Conservation (phyloP, 2,888 invertebrate species). For the Thecocarcelia acutangulata region DNA sequence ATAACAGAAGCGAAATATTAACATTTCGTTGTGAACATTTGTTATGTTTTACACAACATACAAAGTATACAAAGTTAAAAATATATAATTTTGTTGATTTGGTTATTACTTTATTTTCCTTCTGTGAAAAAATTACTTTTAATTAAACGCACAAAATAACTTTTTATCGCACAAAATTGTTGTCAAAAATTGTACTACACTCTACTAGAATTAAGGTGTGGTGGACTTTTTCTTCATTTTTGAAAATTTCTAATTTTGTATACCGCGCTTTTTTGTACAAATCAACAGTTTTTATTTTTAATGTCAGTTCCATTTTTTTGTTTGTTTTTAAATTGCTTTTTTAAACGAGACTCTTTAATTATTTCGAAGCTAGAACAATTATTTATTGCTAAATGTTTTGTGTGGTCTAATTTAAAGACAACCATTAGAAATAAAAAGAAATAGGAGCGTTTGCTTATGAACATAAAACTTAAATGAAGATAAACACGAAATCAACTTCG, state of each 20-base stretch:
- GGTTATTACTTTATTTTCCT: not conserved
- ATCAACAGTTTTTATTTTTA: slow-evolving; percentile 31
- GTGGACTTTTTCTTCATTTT: not conserved
- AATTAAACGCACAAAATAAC: slow-evolving; percentile 38
- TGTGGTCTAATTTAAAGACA: slow-evolving; percentile 3
- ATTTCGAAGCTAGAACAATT: slow-evolving; percentile 16
- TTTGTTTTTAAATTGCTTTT: not conserved
- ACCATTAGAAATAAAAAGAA: not conserved
- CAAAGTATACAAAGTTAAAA: not conserved
- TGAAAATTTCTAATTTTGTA: not conserved
- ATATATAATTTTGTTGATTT: not conserved
- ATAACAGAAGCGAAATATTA: not conserved
- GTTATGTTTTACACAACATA: not conserved
- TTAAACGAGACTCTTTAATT: slow-evolving; percentile 28
- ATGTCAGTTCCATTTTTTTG: slow-evolving; percentile 5
- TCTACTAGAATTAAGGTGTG: slow-evolving; percentile 25
- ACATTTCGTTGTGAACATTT: not conserved
- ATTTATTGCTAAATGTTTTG: not conserved
- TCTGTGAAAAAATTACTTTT: slow-evolving; percentile 11
- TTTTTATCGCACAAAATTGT: not conserved
- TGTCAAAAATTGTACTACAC: slow-evolving; percentile 7
- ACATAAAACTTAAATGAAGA: slow-evolving; percentile 1
- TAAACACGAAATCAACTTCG: not conserved
- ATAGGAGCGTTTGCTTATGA: not conserved
- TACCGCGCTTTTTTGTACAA: not conserved